Base-by-base conservation (phyloP, 2,113 vertebrate genomes). In the pig (Sus scrofa) region DNA sequence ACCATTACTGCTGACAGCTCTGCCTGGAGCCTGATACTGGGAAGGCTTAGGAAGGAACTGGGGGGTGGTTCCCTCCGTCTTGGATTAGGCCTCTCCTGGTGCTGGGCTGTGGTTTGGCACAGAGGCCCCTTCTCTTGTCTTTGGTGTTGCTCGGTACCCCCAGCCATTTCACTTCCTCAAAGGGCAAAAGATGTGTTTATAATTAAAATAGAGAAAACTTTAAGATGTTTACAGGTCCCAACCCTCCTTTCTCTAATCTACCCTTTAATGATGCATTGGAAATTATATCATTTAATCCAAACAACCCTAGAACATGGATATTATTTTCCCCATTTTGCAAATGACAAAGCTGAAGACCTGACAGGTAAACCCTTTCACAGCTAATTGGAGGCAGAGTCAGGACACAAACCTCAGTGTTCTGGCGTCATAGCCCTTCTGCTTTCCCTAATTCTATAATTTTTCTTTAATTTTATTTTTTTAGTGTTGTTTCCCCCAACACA, bases 391-490 rank as follows among this genome's bases (percentile, higher is more conserved):
- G 52, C 56, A 78, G 39, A 86, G 20, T 22, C 26, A 70, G 58
- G 3, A 62, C n/a, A 82, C 11, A 86, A 94, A 91, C 27, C 34
- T 78, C 82, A 34, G 9, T 52, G 91, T 96, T 92, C 87, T 93
- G 74, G 68, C 44, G 60, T 52, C 30, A 87, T 34, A 92, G 56
- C 0, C 12, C 9, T 12, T 95, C 19, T 73, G 22, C 12, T 95
- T 91, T 82, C 56, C 20, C 11, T 34, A 83, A 60, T 34, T 95
- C 65, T 68, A 5, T 77, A 60, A 89, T 87, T 16, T n/a, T n/a
- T n/a, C n/a, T n/a, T n/a, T n/a, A n/a, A n/a, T n/a, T n/a, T n/a
- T n/a, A n/a, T n/a, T n/a, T n/a, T n/a, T n/a, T n/a, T n/a, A n/a
- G n/a, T n/a, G n/a, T n/a, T n/a, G n/a, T n/a, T n/a, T n/a, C n/a